Base-by-base conservation (phyloP, 2,113 vertebrate species). In the Hemicordylus capensis region DNA sequence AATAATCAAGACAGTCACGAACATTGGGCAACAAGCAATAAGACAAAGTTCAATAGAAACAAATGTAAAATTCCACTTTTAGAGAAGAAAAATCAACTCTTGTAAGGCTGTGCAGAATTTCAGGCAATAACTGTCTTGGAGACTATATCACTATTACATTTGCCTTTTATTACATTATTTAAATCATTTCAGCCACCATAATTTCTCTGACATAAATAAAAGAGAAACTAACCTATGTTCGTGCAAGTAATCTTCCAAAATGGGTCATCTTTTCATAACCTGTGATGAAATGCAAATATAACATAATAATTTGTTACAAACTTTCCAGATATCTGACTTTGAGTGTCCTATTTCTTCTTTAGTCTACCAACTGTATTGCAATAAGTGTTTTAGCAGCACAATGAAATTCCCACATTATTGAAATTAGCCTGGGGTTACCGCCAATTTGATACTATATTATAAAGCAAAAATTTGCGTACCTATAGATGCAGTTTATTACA, bases 401-500 rank as follows among this genome's bases (percentile, higher is more conserved):
- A 88, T n/a, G 58, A 73, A 28, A 56, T 77, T 79, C 77, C 61
- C 42, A 19, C 72, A 58, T 15, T 86, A 42, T 26, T 56, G 81
- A 85, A 84, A 90, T 83, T 3, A 8, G 26, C 10, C 81, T 91
- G 85, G 12, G 89, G 81, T 63, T 26, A 4, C 20, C 34, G 90
- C 84, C 90, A 90, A 1, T 77, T 78, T 76, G 77, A 87, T 85
- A 86, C 84, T 89, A 89, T 72, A 83, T 58, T 86, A 54, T 56
- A 83, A 86, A 91, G 64, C 42, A 89, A 89, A 89, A 81, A 83
- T 81, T 61, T 69, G 84, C 76, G 37, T 56, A 76, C 42, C 87
- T 89, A 88, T 81, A 80, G 90, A 85, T 77, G 46, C 17, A 86
- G 85, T 74, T 86, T 66, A 4, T 88, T 80, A 92, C 90, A 89